A percentile compares a stretch with the other conserved stretches of the same genome.
Evolutionary conservation across 2,113 vertebrate species (phyloP).

Genomic region (Nibea albiflora): DNA sequence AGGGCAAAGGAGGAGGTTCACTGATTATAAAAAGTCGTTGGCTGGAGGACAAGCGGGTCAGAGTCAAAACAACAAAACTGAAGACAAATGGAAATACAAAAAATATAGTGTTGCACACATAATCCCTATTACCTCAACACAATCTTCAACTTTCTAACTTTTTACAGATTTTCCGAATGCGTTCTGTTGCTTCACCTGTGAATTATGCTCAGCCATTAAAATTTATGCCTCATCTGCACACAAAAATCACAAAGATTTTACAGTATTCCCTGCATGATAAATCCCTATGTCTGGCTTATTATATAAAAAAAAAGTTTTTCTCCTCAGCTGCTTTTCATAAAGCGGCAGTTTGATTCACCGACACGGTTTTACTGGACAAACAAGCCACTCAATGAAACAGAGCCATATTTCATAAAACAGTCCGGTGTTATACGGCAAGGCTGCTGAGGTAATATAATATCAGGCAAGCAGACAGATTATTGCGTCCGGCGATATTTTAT

Average conservation of each 20-base stretch:
- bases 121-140: not conserved
- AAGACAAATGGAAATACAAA: slow-evolving; percentile 10
- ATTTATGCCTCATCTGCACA: not conserved
- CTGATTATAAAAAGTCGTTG: slow-evolving; percentile 19
- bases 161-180: not conserved
- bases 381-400: slow-evolving; percentile 49
- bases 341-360: slow-evolving; percentile 43
- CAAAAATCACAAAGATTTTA: not conserved
- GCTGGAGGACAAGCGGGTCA: slow-evolving; percentile 14
- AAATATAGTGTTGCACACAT: slow-evolving; percentile 15
- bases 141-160: not conserved
- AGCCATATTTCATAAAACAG: slow-evolving; percentile 60
- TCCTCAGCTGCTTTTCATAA: slow-evolving; percentile 27
- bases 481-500: slow-evolving; percentile 46
- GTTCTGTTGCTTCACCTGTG: not conserved
- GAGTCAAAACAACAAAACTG: slow-evolving; percentile 1
- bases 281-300: not conserved
- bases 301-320: slow-evolving; percentile 8
- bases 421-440: slow-evolving; percentile 22
- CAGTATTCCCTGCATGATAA: not conserved
- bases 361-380: slow-evolving; percentile 57
- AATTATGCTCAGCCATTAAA: not conserved
- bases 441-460: slow-evolving; percentile 50
- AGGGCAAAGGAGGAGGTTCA: not conserved
- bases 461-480: slow-evolving; percentile 43